Percentiles rank a stretch among this genome's conserved stretches.
These are phyloP conservation scores for Chrosomus eos DNA, from an alignment of 2,797 vertebrate species.

Conservation along the genomic window DNA sequence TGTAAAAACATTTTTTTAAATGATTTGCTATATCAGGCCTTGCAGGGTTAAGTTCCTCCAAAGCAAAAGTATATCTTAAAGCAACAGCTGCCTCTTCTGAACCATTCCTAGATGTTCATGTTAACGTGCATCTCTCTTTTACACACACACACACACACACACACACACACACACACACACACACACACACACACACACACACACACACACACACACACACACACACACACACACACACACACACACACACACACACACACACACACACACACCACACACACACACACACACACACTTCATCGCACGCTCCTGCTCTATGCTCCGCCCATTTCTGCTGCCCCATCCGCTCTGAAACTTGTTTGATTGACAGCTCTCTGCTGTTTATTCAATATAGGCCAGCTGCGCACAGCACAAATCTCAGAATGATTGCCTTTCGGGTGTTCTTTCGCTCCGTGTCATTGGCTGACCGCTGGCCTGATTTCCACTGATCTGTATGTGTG, in stretches of 20 bases:
- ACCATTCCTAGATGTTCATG: neutral
- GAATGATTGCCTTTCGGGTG: slow-evolving; percentile 43
- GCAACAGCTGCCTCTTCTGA: neutral
- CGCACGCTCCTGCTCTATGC: neutral
- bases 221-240: no score
- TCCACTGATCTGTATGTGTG: slow-evolving; percentile 65
- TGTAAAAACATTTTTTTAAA: neutral
- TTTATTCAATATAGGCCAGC: slow-evolving; percentile 61
- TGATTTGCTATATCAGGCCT: neutral
- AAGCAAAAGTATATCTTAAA: neutral
- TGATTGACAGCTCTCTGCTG: slow-evolving; percentile 6
- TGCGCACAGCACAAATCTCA: slow-evolving; percentile 63
- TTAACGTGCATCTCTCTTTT: neutral
- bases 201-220: no score
- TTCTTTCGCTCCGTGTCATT: slow-evolving; percentile 31
- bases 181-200: no score
- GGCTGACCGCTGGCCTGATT: slow-evolving; percentile 65
- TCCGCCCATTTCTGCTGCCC: neutral
- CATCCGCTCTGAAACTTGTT: neutral
- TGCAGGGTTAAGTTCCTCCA: neutral
- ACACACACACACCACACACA: no score
- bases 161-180: no score
- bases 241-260: no score
- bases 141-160: neutral
- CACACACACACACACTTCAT: neutral